A percentile compares a stretch with the other conserved stretches of the same genome.
Conservation (phyloP, 2,888 invertebrate species). For the Tipula unca region DNA sequence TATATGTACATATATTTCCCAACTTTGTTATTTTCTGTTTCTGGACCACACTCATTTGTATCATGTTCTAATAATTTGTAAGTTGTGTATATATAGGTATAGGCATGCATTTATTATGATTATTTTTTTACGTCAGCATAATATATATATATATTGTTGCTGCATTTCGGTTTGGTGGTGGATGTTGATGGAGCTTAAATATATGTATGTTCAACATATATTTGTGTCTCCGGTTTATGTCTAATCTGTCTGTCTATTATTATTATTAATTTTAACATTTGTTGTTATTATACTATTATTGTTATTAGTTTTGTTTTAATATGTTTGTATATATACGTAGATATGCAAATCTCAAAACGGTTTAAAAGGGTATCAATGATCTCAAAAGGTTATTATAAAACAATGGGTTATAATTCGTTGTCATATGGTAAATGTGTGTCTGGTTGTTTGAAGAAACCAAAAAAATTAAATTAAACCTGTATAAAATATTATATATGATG, state of each 20-base stretch:
- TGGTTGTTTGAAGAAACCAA: background rate
- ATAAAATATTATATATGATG: background rate
- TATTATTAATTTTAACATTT: background rate
- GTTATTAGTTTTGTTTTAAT: background rate
- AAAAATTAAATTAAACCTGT: background rate
- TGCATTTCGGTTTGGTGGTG: background rate
- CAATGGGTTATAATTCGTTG: background rate
- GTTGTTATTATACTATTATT: background rate
- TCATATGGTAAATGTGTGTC: background rate
- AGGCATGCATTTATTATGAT: too few relatives aligned
- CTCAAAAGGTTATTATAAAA: background rate
- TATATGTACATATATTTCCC: background rate
- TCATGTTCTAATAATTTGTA: background rate
- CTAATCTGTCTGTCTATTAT: constrained; percentile 14
- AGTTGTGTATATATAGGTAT: background rate
- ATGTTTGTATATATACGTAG: background rate
- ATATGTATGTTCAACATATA: too few relatives aligned
- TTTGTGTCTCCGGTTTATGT: background rate
- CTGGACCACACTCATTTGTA: background rate
- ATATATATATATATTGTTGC: background rate
- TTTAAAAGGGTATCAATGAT: background rate
- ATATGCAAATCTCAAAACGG: background rate
- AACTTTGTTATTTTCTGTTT: background rate
- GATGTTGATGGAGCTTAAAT: constrained; percentile 2
- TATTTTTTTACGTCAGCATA: background rate